These are phyloP conservation scores for Urocynchramus pylzowi DNA, from an alignment of 2,113 vertebrate species.

Conservation along the genomic window DNA sequence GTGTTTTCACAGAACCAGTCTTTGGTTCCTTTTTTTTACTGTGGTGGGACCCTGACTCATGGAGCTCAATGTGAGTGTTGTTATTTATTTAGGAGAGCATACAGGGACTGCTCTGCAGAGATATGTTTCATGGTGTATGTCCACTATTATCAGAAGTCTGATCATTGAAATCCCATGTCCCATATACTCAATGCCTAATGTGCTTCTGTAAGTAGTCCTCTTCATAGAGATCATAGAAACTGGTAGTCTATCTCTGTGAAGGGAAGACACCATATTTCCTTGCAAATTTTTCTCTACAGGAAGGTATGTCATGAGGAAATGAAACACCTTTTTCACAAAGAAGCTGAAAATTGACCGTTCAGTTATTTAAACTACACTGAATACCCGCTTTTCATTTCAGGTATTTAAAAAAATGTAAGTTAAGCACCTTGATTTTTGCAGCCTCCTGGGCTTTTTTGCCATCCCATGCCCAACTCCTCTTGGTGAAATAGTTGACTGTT, in stretches of 20 bases:
- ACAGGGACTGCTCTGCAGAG: neutral
- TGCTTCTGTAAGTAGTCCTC: neutral
- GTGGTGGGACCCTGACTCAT: neutral
- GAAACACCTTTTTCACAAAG: neutral
- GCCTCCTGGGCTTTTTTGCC: slow-evolving; percentile 96
- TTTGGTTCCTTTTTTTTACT: neutral
- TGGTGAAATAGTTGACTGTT: slow-evolving; percentile 98
- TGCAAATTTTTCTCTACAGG: neutral
- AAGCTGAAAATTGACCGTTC: neutral
- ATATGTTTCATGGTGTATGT: neutral
- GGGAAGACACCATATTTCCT: neutral
- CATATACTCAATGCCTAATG: fast-evolving
- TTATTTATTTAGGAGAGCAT: neutral
- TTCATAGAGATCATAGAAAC: neutral
- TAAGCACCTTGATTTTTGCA: slow-evolving; percentile 88
- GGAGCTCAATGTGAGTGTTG: neutral
- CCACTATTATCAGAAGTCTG: neutral
- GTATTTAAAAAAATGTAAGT: neutral
- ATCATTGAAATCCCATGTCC: neutral
- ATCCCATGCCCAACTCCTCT: slow-evolving; percentile 98
- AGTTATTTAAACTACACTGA: neutral
- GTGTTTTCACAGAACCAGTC: neutral
- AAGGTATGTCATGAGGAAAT: neutral
- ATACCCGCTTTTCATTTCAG: neutral
- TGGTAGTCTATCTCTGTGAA: neutral